Percentiles rank a stretch among this genome's conserved stretches.
These are phyloP conservation scores for Drosophila mimica DNA, from an alignment of 2,888 invertebrate species.

Conservation along the genomic window DNA sequence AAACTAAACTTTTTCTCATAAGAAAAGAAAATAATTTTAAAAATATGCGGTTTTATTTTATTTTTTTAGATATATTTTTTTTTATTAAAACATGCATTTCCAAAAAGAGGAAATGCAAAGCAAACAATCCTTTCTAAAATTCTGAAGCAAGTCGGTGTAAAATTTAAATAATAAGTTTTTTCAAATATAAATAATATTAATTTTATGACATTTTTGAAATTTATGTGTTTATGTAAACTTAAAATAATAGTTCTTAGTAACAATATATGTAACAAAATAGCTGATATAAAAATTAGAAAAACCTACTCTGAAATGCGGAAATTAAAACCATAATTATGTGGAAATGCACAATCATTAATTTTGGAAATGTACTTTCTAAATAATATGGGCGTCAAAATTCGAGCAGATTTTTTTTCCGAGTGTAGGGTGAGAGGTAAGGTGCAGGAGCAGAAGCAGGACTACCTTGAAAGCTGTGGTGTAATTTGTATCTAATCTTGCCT, in stretches of 20 bases:
- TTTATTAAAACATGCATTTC: background rate
- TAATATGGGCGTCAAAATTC: background rate
- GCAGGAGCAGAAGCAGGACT: slow-evolving; percentile 32
- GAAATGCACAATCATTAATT: background rate
- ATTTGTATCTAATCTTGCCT: slow-evolving; percentile 81
- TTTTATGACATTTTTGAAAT: too few relatives aligned
- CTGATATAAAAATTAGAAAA: too few relatives aligned
- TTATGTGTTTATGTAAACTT: too few relatives aligned
- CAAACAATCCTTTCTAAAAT: background rate
- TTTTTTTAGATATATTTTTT: background rate
- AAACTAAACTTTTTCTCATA: background rate
- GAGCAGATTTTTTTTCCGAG: background rate
- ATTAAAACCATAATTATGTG: background rate
- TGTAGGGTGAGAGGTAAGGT: background rate
- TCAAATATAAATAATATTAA: background rate
- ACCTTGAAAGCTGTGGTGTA: slow-evolving; percentile 78
- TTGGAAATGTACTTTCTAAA: background rate
- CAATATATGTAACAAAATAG: background rate
- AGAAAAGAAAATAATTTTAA: background rate
- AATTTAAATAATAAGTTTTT: background rate
- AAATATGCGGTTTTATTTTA: background rate
- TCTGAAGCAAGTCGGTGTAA: background rate
- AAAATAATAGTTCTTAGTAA: background rate
- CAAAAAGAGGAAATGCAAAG: background rate
- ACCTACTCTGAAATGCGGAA: background rate